phyloP scores from a whole-genome alignment of 2,113 vertebrate species.

The Carlito syrichta region DNA sequence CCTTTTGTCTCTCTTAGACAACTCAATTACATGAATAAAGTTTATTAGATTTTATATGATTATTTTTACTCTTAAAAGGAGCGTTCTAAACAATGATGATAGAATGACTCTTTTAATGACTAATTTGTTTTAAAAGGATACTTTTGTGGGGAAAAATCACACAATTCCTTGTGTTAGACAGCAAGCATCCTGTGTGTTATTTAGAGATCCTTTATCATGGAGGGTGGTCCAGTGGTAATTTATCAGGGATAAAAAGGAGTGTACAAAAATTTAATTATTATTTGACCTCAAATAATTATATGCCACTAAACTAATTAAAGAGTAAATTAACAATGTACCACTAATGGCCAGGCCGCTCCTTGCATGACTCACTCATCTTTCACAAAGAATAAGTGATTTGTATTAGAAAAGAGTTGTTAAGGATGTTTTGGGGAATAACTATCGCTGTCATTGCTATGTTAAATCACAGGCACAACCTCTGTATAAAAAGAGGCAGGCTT shows the following conservation, averaged over 20 bases:
- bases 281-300: constrained; percentile 89
- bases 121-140: constrained; percentile 69
- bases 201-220: constrained; percentile 82
- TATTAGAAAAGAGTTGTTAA: constrained; percentile 81
- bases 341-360: constrained; percentile 82
- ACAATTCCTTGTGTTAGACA: constrained; percentile 79
- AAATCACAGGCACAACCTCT: constrained; percentile 83
- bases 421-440: constrained; percentile 85
- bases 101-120: constrained; percentile 73
- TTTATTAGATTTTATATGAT: constrained; percentile 73
- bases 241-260: constrained; percentile 82
- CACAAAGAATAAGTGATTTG: constrained; percentile 90
- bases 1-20: constrained; percentile 73
- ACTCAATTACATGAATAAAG: constrained; percentile 72
- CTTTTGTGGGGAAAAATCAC: constrained; percentile 79
- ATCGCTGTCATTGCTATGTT: constrained; percentile 85
- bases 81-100: constrained; percentile 70
- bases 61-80: constrained; percentile 77
- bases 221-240: constrained; percentile 88
- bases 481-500: constrained; percentile 87
- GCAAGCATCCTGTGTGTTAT: constrained; percentile 78
- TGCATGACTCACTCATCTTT: constrained; percentile 84
- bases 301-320: constrained; percentile 90
- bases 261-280: constrained; percentile 93
- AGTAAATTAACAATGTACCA: constrained; percentile 84